These are phyloP conservation scores for Epizoanthus ramosus DNA, from an alignment of 92 coral and sea anemone genomes.

Conservation along the genomic window DNA sequence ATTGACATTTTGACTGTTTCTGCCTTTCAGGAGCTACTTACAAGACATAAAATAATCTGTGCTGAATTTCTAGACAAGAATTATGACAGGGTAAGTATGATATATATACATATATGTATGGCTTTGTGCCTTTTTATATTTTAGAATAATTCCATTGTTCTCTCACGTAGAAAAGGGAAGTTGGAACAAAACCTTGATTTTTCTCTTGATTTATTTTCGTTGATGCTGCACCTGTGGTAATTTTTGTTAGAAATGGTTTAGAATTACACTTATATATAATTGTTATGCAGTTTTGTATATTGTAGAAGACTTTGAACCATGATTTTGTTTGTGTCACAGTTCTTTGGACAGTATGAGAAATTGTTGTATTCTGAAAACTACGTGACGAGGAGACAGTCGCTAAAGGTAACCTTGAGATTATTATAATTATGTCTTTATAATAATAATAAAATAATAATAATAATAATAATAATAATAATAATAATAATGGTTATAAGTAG, in stretches of 20 bases:
- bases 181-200: too few species aligned
- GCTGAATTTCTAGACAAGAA: constrained; percentile 78
- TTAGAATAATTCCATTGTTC: background rate
- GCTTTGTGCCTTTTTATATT: background rate
- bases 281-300: background rate
- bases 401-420: constrained; percentile 67
- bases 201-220: too few species aligned
- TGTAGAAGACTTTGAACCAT: too few species aligned
- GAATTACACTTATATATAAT: too few species aligned
- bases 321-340: constrained; percentile 47
- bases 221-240: too few species aligned
- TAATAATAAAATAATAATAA: too few species aligned
- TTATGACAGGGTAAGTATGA: constrained; percentile 73
- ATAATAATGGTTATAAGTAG: too few species aligned
- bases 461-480: too few species aligned
- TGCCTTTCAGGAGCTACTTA: constrained; percentile 79
- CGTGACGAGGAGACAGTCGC: constrained; percentile 93
- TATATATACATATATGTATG: background rate
- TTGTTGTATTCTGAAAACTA: constrained; percentile 92
- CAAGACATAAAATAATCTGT: constrained; percentile 88
- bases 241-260: too few species aligned
- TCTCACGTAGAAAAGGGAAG: too few species aligned
- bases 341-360: constrained; percentile 73
- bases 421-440: too few species aligned
- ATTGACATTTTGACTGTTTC: too few species aligned